Evolutionary conservation across 92 coral and sea anemone species (phyloP).

Genomic region (Galaxea fascicularis): DNA sequence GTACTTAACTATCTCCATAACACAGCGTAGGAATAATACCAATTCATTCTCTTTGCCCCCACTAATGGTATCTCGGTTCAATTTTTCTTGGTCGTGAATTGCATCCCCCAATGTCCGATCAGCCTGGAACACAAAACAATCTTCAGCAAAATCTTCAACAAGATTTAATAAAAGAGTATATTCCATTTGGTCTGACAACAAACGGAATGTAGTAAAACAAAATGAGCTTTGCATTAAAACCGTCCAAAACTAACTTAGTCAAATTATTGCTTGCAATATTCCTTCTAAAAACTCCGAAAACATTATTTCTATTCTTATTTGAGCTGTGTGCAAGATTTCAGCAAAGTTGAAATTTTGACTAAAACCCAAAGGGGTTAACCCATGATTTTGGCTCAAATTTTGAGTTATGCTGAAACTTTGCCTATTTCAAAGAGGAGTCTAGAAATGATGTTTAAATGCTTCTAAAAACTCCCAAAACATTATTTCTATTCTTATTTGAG

Average conservation of each 20-base stretch:
- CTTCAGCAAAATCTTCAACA: conserved; percentile 6
- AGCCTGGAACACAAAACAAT: conserved; percentile 12
- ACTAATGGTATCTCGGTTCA: conserved; percentile 6
- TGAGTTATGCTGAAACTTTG: too few relatives aligned
- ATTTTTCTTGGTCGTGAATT: conserved; percentile 37
- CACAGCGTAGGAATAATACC: conserved; percentile 7
- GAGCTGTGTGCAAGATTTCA: too few relatives aligned
- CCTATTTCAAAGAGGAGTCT: too few relatives aligned
- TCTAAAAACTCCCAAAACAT: too few relatives aligned
- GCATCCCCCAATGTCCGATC: conserved; percentile 29
- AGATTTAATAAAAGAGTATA: conserved; percentile 29
- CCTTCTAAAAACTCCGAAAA: too few relatives aligned
- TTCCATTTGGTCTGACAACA: conserved; percentile 41
- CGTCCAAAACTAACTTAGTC: neutral
- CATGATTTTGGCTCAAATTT: too few relatives aligned
- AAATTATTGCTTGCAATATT: conserved; percentile 6
- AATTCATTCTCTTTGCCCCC: conserved; percentile 11
- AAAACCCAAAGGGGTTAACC: too few relatives aligned
- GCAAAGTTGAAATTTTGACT: too few relatives aligned
- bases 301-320: too few relatives aligned
- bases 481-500: too few relatives aligned
- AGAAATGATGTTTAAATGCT: too few relatives aligned
- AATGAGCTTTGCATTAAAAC: conserved; percentile 12
- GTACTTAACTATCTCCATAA: conserved; percentile 21
- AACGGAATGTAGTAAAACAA: conserved; percentile 35